Conservation (phyloP, 2,888 invertebrate genomes). For the Epinotia demarniana region DNA sequence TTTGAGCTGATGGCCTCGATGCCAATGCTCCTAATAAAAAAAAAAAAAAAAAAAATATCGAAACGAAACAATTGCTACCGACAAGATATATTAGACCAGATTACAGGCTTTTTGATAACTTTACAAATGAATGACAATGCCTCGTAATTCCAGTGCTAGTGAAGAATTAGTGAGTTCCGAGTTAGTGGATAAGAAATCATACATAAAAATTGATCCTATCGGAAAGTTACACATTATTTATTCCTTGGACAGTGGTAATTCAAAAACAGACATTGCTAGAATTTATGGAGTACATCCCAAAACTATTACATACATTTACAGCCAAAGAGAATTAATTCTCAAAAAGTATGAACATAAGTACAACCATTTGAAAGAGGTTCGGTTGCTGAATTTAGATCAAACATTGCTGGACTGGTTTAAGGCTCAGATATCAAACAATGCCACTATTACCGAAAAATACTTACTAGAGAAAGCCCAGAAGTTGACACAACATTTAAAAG, state of each 20-base stretch:
- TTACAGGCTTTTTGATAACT: neutral
- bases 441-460: neutral
- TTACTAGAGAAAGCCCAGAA: slow-evolving; percentile 37
- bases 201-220: slow-evolving; percentile 54
- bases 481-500: slow-evolving; percentile 54
- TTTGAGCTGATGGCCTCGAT: too few species aligned
- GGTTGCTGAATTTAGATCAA: slow-evolving; percentile 54
- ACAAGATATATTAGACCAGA: neutral
- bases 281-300: slow-evolving; percentile 55
- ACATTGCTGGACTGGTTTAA: slow-evolving; percentile 52
- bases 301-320: slow-evolving; percentile 56
- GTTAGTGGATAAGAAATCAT: slow-evolving; percentile 38
- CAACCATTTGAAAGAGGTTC: slow-evolving; percentile 46
- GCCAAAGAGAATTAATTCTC: slow-evolving; percentile 46
- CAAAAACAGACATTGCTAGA: slow-evolving; percentile 56
- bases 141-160: neutral
- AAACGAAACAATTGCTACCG: neutral
- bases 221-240: slow-evolving; percentile 58
- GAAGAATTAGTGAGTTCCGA: neutral
- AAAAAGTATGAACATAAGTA: slow-evolving; percentile 56
- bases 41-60: too few species aligned
- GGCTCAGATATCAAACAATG: neutral
- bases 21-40: too few species aligned
- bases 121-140: neutral
- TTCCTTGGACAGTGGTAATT: slow-evolving; percentile 58